Conservation (phyloP, 2,888 invertebrate genomes). For the Tetramorium bicarinatum region DNA sequence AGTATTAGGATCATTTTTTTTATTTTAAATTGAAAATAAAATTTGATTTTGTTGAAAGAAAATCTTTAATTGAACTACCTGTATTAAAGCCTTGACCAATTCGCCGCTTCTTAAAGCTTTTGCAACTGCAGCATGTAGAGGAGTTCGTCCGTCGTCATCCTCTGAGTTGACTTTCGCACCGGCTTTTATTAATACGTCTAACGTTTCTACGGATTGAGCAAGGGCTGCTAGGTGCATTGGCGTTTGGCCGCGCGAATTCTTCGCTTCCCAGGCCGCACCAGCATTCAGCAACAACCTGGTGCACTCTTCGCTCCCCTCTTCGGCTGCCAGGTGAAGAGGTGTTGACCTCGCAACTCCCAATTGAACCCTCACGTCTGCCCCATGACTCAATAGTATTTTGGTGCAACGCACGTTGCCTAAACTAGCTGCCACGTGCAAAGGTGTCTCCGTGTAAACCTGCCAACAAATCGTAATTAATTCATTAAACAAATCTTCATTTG, state of each 20-base stretch:
- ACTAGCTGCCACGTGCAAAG: conserved; percentile 93
- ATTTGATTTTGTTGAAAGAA: not conserved
- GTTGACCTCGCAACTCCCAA: conserved; percentile 91
- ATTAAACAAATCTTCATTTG: not conserved
- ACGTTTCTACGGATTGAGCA: conserved; percentile 92
- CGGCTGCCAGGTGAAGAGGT: conserved; percentile 95
- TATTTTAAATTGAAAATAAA: not conserved
- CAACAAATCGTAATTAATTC: conserved; percentile 6
- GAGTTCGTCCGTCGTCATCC: conserved; percentile 92
- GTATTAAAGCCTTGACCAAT: conserved; percentile 80
- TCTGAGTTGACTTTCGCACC: conserved; percentile 90
- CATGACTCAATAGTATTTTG: conserved; percentile 91
- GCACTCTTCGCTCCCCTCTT: conserved; percentile 94
- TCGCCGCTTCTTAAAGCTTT: conserved; percentile 88
- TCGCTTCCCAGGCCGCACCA: conserved; percentile 92
- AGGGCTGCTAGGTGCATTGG: conserved; percentile 94
- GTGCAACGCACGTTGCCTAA: conserved; percentile 91
- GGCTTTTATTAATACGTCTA: conserved; percentile 90
- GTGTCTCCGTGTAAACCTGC: conserved; percentile 94
- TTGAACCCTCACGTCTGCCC: conserved; percentile 93
- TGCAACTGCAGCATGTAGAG: conserved; percentile 93
- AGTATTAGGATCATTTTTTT: not conserved
- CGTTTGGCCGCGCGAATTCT: conserved; percentile 92
- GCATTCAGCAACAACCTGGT: conserved; percentile 91
- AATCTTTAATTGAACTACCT: conserved; percentile 71